These are phyloP conservation scores for Bovichtus variegatus DNA, from an alignment of 2,797 vertebrate species.

Conservation along the genomic window DNA sequence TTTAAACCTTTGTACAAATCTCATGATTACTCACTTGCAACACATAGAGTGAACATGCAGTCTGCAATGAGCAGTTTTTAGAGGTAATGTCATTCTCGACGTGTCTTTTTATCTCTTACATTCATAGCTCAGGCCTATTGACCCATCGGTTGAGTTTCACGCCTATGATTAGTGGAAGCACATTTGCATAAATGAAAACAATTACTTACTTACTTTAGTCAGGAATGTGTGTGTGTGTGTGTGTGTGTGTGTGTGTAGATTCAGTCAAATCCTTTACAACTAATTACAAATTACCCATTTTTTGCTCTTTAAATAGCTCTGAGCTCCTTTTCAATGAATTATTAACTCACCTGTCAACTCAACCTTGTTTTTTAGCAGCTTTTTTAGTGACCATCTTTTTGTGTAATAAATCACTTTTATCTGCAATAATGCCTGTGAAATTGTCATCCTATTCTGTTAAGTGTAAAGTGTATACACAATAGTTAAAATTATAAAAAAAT, in stretches of 20 bases:
- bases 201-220: neutral
- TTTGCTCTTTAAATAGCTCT: neutral
- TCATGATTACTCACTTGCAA: conserved; percentile 29
- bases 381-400: conserved; percentile 2
- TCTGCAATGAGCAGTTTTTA: conserved; percentile 7
- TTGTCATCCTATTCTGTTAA: conserved; percentile 1
- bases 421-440: conserved; percentile 24
- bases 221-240: neutral
- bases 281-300: neutral
- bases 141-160: neutral
- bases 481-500: conserved; percentile 31
- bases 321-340: neutral
- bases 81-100: neutral
- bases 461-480: conserved; percentile 23
- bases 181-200: conserved; percentile 11
- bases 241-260: neutral
- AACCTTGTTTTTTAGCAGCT: conserved; percentile 19
- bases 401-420: conserved; percentile 30
- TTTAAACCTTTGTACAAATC: conserved; percentile 55
- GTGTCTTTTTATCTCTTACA: conserved; percentile 9
- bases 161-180: neutral
- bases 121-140: neutral
- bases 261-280: neutral
- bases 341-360: neutral
- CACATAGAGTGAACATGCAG: conserved; percentile 7